A percentile compares a stretch with the other conserved stretches of the same genome.
These are phyloP conservation scores for Himalopsyche phryganea DNA, from an alignment of 1,140 invertebrate genomes.

Conservation along the genomic window DNA sequence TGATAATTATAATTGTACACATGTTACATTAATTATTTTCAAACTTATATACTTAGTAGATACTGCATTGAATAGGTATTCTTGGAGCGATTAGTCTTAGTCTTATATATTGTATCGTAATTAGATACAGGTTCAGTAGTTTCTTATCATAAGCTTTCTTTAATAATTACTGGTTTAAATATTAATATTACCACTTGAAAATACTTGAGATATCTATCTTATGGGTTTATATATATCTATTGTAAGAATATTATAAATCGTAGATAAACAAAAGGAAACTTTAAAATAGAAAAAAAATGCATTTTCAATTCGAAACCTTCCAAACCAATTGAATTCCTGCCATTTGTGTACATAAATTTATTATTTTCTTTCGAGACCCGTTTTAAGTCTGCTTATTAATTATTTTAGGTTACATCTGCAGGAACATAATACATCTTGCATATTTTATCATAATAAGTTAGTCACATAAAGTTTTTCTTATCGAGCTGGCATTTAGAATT, in stretches of 20 bases:
- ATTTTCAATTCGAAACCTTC: conserved; percentile 46
- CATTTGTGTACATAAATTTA: conserved; percentile 19
- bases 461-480: conserved; percentile 24
- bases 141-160: conserved; percentile 56
- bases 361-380: neutral
- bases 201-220: conserved; percentile 56
- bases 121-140: conserved; percentile 52
- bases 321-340: conserved; percentile 14
- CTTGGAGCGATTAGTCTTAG: conserved; percentile 53
- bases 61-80: conserved; percentile 50
- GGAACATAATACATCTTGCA: neutral
- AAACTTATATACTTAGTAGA: conserved; percentile 29
- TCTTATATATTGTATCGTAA: conserved; percentile 38
- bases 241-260: conserved; percentile 56
- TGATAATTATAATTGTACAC: conserved; percentile 36
- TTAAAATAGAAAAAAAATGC: conserved; percentile 53
- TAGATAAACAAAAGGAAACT: conserved; percentile 56
- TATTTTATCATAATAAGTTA: conserved; percentile 18
- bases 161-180: conserved; percentile 56
- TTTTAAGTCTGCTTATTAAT: neutral
- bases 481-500: neutral
- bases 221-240: conserved; percentile 53
- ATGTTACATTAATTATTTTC: conserved; percentile 33
- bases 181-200: conserved; percentile 57
- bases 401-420: conserved; percentile 5